Conservation (phyloP, 2,888 invertebrate genomes). For the Drosophila anceps region DNA sequence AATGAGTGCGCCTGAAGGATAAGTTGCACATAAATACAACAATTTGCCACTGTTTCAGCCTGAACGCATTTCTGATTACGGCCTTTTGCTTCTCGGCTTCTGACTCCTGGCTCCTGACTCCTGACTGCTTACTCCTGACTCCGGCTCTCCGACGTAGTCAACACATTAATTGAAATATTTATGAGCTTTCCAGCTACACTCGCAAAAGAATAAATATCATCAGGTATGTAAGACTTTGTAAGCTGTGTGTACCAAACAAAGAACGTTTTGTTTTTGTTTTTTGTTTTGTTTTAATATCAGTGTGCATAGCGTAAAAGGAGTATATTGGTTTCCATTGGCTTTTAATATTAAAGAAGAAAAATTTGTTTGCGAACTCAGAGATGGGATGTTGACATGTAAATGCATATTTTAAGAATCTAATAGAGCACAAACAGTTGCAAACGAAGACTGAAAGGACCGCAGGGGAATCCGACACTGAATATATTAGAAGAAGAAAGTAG, state of each 20-base stretch:
- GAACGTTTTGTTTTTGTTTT: constrained; percentile 1
- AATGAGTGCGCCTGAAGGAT: constrained; percentile 62
- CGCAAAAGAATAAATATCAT: constrained; percentile 30
- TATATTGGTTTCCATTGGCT: neutral
- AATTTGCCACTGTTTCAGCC: constrained; percentile 49
- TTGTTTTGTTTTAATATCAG: neutral
- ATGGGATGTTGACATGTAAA: neutral
- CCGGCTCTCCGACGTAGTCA: constrained; percentile 13
- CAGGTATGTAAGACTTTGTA: constrained; percentile 20
- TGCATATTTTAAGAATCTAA: neutral
- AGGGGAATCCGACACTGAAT: too few species aligned
- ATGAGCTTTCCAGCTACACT: constrained; percentile 47
- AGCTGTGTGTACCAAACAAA: constrained; percentile 1
- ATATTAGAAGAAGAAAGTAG: too few species aligned
- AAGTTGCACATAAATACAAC: constrained; percentile 64
- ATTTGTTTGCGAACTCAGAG: neutral
- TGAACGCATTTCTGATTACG: constrained; percentile 22
- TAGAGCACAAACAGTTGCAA: neutral
- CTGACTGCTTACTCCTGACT: neutral
- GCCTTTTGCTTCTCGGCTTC: constrained; percentile 4
- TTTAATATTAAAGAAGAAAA: neutral
- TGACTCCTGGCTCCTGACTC: neutral
- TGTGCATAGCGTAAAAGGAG: neutral
- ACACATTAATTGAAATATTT: constrained; percentile 76
- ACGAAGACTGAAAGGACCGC: neutral